phyloP scores from a whole-genome alignment of 2,797 vertebrate species.

The Poliocrania exsul region DNA sequence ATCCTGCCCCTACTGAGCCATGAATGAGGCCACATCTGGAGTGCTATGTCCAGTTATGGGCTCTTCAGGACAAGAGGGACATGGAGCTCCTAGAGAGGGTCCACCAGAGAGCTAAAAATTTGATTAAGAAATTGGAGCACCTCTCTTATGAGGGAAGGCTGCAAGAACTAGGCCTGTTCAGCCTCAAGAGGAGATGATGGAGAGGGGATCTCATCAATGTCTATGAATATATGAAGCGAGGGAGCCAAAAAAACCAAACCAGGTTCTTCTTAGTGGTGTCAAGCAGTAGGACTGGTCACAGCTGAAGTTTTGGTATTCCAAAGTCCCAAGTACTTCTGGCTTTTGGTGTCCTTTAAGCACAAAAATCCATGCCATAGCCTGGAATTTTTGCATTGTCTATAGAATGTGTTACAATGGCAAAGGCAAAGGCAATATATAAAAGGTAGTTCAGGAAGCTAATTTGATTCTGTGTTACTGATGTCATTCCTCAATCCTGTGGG shows the following conservation, averaged over 20 bases:
- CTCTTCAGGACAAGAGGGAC: not conserved
- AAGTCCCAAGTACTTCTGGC: not conserved
- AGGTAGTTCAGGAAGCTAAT: not conserved
- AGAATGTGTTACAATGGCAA: not conserved
- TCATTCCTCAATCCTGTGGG: not conserved
- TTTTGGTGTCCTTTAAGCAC: not conserved
- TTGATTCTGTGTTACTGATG: not conserved
- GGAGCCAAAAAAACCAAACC: not conserved
- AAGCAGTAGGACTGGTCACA: not conserved
- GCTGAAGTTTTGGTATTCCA: not conserved
- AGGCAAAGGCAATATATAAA: not conserved
- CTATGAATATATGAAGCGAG: not conserved
- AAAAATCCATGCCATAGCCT: not conserved
- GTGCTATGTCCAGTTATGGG: not conserved
- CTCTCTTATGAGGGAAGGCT: not conserved
- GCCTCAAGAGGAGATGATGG: not conserved
- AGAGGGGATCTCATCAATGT: too few relatives aligned
- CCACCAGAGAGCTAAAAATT: not conserved
- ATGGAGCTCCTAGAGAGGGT: rapidly evolving
- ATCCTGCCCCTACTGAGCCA: rapidly evolving
- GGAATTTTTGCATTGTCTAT: not conserved
- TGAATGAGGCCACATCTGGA: rapidly evolving
- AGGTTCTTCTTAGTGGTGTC: not conserved
- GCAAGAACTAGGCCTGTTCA: not conserved
- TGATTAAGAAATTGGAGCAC: not conserved